Conservation (phyloP, 2,888 invertebrate species). For the Clivina fossor region DNA sequence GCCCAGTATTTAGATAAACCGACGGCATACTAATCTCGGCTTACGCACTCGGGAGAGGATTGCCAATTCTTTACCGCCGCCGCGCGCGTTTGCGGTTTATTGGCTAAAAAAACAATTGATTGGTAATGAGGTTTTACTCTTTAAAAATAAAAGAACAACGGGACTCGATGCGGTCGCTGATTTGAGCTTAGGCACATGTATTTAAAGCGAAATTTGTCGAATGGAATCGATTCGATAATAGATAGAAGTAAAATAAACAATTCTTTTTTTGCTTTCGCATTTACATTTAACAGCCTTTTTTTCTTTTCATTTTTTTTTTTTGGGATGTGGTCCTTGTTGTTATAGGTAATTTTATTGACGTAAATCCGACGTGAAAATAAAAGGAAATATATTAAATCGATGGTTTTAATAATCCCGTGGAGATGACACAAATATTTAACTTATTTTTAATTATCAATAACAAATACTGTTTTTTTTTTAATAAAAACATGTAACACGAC, state of each 20-base stretch:
- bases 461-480: no score
- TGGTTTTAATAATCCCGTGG: no score
- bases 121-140: slow-evolving; percentile 21
- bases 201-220: slow-evolving; percentile 18
- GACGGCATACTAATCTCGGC: slow-evolving; percentile 27
- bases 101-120: slow-evolving; percentile 30
- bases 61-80: slow-evolving; percentile 23
- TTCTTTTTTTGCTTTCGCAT: not conserved
- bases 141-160: no score
- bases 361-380: no score
- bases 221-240: slow-evolving; percentile 1
- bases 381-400: no score
- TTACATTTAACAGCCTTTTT: not conserved
- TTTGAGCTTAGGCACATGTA: slow-evolving; percentile 18
- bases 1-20: slow-evolving; percentile 28
- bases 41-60: slow-evolving; percentile 11
- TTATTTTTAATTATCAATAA: no score
- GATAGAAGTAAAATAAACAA: not conserved
- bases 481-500: no score
- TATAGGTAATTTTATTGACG: not conserved
- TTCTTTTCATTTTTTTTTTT: not conserved
- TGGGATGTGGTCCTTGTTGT: not conserved
- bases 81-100: slow-evolving; percentile 11
- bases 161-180: no score
- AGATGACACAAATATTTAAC: no score